These are phyloP conservation scores for Orthosia gracilis DNA, from an alignment of 2,888 invertebrate genomes.

Conservation along the genomic window DNA sequence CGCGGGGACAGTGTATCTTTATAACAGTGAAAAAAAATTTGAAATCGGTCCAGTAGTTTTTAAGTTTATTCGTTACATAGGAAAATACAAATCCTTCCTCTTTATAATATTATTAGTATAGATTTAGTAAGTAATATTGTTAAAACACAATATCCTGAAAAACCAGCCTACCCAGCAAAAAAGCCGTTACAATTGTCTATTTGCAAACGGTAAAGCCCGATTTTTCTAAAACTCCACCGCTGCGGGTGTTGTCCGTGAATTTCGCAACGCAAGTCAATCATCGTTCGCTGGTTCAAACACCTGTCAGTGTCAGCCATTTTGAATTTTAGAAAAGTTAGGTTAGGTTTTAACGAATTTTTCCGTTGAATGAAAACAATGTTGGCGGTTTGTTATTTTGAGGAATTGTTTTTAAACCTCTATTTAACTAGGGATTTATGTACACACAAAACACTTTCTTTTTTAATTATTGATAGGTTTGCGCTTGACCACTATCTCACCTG, in stretches of 20 bases:
- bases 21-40: too few relatives aligned
- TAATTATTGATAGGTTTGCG: neutral
- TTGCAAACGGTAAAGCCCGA: constrained; percentile 2
- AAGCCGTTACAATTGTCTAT: neutral
- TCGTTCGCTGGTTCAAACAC: constrained; percentile 38
- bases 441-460: too few relatives aligned
- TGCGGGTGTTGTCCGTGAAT: constrained; percentile 28
- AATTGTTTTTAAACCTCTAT: too few relatives aligned
- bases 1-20: too few relatives aligned
- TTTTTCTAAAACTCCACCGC: constrained; percentile 42
- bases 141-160: neutral
- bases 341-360: constrained; percentile 38
- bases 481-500: too few relatives aligned
- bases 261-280: constrained; percentile 60
- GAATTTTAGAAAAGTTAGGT: constrained; percentile 59
- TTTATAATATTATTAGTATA: too few relatives aligned
- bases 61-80: too few relatives aligned
- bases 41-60: too few relatives aligned
- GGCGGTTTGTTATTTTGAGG: constrained; percentile 19
- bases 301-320: constrained; percentile 60
- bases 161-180: neutral
- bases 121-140: too few relatives aligned
- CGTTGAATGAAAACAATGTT: constrained; percentile 17
- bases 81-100: too few relatives aligned
- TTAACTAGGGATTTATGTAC: too few relatives aligned